These are phyloP conservation scores for Xyliphius kryptos DNA, from an alignment of 2,113 vertebrate species.

Conservation along the genomic window DNA sequence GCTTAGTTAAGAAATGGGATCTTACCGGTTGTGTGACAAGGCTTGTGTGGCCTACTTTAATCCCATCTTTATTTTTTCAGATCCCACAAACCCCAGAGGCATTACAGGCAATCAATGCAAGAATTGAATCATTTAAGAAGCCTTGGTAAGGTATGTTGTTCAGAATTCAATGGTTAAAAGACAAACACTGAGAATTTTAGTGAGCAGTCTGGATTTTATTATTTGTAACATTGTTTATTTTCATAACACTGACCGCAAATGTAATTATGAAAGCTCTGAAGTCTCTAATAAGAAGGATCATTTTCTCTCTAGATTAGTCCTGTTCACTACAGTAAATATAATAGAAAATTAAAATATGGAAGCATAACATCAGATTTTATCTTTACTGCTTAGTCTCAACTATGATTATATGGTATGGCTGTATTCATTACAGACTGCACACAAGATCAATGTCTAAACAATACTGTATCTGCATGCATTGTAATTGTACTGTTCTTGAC, in stretches of 20 bases:
- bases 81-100: slow-evolving; percentile 21
- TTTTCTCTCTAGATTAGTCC: slow-evolving; percentile 32
- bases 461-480: neutral
- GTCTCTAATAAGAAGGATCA: slow-evolving; percentile 32
- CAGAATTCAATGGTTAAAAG: slow-evolving; percentile 31
- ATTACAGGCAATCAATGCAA: slow-evolving; percentile 34
- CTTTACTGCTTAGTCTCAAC: neutral
- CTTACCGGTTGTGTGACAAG: slow-evolving; percentile 22
- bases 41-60: slow-evolving; percentile 24
- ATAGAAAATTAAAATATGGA: slow-evolving; percentile 33
- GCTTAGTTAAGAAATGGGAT: slow-evolving; percentile 22
- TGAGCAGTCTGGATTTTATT: slow-evolving; percentile 18
- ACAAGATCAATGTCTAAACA: neutral
- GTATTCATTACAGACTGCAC: slow-evolving; percentile 28
- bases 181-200: slow-evolving; percentile 30
- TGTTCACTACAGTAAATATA: slow-evolving; percentile 28
- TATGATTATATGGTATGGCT: too few relatives aligned
- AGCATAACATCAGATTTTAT: slow-evolving; percentile 32
- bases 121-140: slow-evolving; percentile 23
- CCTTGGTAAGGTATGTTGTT: slow-evolving; percentile 4
- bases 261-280: slow-evolving; percentile 22
- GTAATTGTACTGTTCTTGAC: neutral
- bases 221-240: slow-evolving; percentile 21
- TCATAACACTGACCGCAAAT: slow-evolving; percentile 24
- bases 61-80: slow-evolving; percentile 32